Evolutionary conservation across 2,797 vertebrate genomes (phyloP).

Genomic region (Decapterus maruadsi): DNA sequence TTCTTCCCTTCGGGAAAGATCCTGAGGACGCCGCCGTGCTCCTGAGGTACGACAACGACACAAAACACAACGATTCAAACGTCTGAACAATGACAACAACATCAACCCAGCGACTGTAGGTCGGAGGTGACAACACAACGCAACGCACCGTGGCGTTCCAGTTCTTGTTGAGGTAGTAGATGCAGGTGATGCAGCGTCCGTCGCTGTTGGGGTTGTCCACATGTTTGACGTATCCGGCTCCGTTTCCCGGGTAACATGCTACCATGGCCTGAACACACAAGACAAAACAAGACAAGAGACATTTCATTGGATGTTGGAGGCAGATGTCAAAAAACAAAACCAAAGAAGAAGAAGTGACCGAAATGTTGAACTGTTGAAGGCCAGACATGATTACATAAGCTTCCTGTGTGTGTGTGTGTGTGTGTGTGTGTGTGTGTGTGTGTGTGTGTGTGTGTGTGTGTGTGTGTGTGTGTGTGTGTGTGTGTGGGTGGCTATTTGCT

Average conservation of each 20-base stretch:
- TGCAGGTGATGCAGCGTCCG: constrained; percentile 95
- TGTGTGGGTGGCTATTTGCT: neutral
- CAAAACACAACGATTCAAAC: no score
- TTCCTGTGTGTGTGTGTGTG: constrained; percentile 12
- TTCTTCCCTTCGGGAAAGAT: constrained; percentile 95
- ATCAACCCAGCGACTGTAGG: neutral
- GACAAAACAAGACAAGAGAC: neutral
- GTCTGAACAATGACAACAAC: neutral
- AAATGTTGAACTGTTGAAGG: no score
- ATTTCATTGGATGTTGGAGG: neutral
- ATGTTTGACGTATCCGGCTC: constrained; percentile 94
- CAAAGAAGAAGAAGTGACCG: no score
- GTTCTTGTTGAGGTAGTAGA: constrained; percentile 97
- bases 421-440: neutral
- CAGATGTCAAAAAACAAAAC: no score
- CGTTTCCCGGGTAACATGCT: constrained; percentile 97
- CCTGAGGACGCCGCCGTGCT: constrained; percentile 92
- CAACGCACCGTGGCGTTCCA: constrained; percentile 91
- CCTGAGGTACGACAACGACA: constrained; percentile 72
- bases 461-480: neutral
- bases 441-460: neutral
- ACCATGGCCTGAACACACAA: constrained; percentile 90
- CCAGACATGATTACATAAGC: neutral
- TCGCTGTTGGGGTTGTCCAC: constrained; percentile 96
- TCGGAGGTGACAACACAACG: neutral